Evolutionary conservation across 2,113 vertebrate species (phyloP), one percentile per base, ranked within the genome.

Genomic region (Nyctereutes procyonoides): DNA sequence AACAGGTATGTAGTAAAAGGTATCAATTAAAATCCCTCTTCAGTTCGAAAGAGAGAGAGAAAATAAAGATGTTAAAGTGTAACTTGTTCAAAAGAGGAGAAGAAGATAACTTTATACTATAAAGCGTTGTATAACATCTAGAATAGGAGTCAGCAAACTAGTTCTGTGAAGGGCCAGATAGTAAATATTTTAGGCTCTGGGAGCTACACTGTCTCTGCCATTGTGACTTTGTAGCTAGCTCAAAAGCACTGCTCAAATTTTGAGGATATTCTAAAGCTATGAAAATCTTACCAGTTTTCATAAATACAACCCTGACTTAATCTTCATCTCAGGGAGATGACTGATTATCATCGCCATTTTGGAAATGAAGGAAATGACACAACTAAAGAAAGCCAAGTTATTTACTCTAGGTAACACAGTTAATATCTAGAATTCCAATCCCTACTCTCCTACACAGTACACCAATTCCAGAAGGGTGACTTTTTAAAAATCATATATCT

Each of bases 301-400:
- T 14, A 94, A 51, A 51, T 83, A 74, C 0, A 86, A n/a, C 8
- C 3, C 56, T 92, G 55, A 81, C 58, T 92, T 79, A 86, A 77
- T 93, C 35, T 9, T 86, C 55, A 62, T 80, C 63, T 60, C 16
- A 67, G 32, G 20, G 16, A 76, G 53, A 84, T 19, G 77, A 56
- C n/a, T 32, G 74, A n/a, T 65, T 88, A 55, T 69, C 53, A 58
- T 56, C 35, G 32, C 55, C 58, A 67, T 43, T 94, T 94, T 90
- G 51, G 79, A 93, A 83, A 63, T 20, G 16, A 85, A 4, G 35
- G 62, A 84, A 79, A 26, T 69, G n/a, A 58, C 30, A 71, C 48
- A 94, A 90, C 11, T 91, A n/a, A 28, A 24, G 56, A 93, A 81
- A 88, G 28, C 15, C 76, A 90, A 56, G 51, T 90, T 89, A 88